Base-by-base conservation (phyloP, 2,797 vertebrate genomes). In the Spondyliosoma cantharus region DNA sequence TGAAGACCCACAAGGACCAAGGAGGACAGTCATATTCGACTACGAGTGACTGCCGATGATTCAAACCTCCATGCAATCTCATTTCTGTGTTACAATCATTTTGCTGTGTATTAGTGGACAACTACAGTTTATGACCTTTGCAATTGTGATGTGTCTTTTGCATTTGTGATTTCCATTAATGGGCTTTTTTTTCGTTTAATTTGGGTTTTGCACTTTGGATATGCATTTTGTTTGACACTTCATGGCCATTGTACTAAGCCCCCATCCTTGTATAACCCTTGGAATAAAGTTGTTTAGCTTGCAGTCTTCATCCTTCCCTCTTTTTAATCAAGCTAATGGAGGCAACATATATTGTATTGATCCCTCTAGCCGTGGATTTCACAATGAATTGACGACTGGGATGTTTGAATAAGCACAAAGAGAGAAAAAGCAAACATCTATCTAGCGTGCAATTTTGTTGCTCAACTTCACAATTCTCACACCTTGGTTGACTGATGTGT, bases 261-360 rank as follows among this genome's bases (percentile, higher is more conserved):
- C 93, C 95, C 94, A 96, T 96, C 94, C 94, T 79, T 2, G 87
- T 88, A 92, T 96, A 96, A 97, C 97, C 96, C 95, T 93, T 87
- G 91, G 94, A 96, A 96, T 96, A 94, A 96, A 95, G 95, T 94
- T 95, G 93, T 94, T 95, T 96, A 93, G 92, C 93, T 87, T 85
- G 81, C 91, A 94, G 94, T 66, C 71, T 62, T 72, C 87, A 64
- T 83, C 85, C 76, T 69, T 79, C 79, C 75, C 75, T 85, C 91
- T 94, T 95, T 96, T 95, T 96, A 96, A 97, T 96, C 96, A 96
- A 94, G 93, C 95, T 97, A 97, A 97, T 97, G 96, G 96, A 97
- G 89, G 89, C 94, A 92, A 94, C 95, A 96, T 95, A 95, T 95
- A 95, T 94, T 94, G 94, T 96, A 97, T 96, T 96, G 96, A 97